These are phyloP conservation scores for Microcebus jonahi DNA, from an alignment of 2,113 vertebrate genomes.

Conservation along the genomic window DNA sequence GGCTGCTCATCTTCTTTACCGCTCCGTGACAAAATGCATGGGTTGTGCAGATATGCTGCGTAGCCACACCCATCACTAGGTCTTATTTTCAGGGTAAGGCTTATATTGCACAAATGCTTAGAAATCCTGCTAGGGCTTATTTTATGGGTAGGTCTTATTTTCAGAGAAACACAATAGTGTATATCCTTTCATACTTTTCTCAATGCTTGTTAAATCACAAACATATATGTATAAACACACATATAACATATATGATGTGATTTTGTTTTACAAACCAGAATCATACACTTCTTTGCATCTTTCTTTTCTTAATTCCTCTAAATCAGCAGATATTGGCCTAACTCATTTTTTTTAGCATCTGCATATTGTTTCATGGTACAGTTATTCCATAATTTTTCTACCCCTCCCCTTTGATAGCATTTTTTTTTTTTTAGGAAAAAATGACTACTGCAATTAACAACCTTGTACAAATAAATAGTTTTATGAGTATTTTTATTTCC, in stretches of 20 bases:
- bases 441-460: background rate
- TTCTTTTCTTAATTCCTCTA: slow-evolving; percentile 31
- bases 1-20: too few species aligned
- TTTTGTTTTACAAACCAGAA: background rate
- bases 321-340: background rate
- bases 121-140: too few species aligned
- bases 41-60: too few species aligned
- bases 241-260: background rate
- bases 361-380: background rate
- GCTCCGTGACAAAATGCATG: too few species aligned
- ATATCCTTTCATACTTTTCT: background rate
- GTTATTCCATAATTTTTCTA: slow-evolving; percentile 37
- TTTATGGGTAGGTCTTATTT: too few species aligned
- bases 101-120: too few species aligned
- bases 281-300: background rate
- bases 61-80: too few species aligned
- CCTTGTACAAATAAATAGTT: background rate
- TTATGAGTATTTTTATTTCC: slow-evolving; percentile 32
- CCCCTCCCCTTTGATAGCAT: background rate
- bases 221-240: background rate
- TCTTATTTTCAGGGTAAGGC: too few species aligned
- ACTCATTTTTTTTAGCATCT: slow-evolving; percentile 9
- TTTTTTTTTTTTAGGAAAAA: background rate
- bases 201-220: background rate
- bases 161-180: background rate